phyloP scores from a whole-genome alignment of 23 tunicate genomes.

The Trididemnum nubilum region DNA sequence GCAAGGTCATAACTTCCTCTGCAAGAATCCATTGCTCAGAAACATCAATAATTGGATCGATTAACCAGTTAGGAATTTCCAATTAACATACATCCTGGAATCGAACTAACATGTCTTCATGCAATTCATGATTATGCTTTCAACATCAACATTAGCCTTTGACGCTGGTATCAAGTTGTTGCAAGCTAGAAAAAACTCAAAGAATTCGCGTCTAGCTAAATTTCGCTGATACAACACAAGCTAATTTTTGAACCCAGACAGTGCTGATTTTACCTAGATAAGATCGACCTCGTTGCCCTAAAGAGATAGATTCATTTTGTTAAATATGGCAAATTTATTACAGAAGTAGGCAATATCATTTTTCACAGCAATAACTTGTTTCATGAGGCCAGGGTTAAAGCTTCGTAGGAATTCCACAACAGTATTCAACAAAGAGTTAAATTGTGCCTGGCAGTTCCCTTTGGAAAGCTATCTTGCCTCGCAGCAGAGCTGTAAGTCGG shows the following conservation, averaged over 20 bases:
- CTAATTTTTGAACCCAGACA: too few species aligned
- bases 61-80: constrained; percentile 9
- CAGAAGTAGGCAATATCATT: constrained; percentile 49
- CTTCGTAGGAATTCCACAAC: too few species aligned
- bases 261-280: constrained; percentile 13
- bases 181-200: neutral
- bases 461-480: constrained; percentile 47
- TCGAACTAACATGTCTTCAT: constrained; percentile 7
- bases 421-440: constrained; percentile 35
- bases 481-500: too few species aligned
- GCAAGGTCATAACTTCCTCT: constrained; percentile 12
- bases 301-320: constrained; percentile 54
- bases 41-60: constrained; percentile 1
- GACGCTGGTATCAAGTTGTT: too few species aligned
- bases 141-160: neutral
- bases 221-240: too few species aligned
- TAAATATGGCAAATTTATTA: constrained; percentile 60
- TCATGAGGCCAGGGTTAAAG: constrained; percentile 50
- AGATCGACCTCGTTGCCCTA: constrained; percentile 22
- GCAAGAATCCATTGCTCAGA: neutral
- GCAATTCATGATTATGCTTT: constrained; percentile 3
- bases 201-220: constrained; percentile 15
- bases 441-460: constrained; percentile 51
- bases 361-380: too few species aligned
- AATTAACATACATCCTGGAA: constrained; percentile 13